Base-by-base conservation (phyloP, 2,797 vertebrate genomes). In the Acipenser transmontanus region DNA sequence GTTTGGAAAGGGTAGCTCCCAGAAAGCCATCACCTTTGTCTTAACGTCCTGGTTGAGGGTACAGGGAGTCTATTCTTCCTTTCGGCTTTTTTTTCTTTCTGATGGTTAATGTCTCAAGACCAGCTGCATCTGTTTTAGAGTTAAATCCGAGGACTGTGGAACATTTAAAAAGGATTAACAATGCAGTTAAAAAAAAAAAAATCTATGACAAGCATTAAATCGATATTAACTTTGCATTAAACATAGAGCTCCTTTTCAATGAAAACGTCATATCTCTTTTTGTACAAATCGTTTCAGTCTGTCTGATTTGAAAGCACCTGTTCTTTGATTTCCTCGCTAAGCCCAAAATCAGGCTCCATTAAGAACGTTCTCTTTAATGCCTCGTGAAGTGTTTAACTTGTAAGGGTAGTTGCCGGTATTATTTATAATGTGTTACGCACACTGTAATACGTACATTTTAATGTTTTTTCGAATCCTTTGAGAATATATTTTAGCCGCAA, bases 161-260 rank as follows among this genome's bases (percentile, higher is more conserved):
- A 82, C 81, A 78, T 75, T 81, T 17, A 17, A 82, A 83, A 70
- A 68, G 84, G 83, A 88, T 88, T 88, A 88, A 78, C 67, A 72
- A 81, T 62, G 78, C 76, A 78, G 78, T 78, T 4, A 3, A 34
- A 81, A 81, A 34, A 81, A 81, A 71, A 71, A 72, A 75, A 70
- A 69, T 74, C 76, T 68, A 66, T 79, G 75, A 89, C 82, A 83
- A 84, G 81, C 84, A 87, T 87, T 87, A 88, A 85, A 88, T 78
- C 85, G 82, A 88, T 83, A 89, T 89, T 89, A 88, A 89, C 85
- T 87, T 84, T 85, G 80, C 80, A 87, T 89, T 89, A 87, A 83
- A 88, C 85, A 85, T 85, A 83, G 82, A 74, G 75, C 83, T 76
- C 73, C 8, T 69, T 59, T 14, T 76, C 76, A 62, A 77, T 77